Evolutionary conservation across 1,140 invertebrate genomes (phyloP).

Genomic region (Melanaphis sacchari): DNA sequence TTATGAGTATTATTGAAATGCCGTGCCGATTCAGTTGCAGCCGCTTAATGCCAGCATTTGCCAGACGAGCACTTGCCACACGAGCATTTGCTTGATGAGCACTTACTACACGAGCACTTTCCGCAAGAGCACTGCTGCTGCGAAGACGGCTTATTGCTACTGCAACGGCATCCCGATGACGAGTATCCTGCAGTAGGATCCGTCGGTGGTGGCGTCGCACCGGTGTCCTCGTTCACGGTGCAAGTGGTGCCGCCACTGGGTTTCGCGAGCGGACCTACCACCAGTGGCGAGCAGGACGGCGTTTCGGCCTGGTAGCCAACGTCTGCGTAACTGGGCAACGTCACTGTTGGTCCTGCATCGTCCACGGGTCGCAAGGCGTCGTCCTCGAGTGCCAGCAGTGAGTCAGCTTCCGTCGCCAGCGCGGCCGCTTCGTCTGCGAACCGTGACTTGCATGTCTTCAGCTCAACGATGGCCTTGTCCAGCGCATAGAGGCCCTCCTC

Average conservation of each 20-base stretch:
- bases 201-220: too few species aligned
- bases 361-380: neutral
- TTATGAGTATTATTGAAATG: too few species aligned
- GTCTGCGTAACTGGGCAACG: neutral
- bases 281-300: neutral
- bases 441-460: conserved; percentile 12
- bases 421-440: neutral
- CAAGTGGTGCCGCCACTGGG: neutral
- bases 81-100: neutral
- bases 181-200: too few species aligned
- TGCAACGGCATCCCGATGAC: neutral
- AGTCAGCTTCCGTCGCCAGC: neutral
- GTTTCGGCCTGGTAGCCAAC: neutral
- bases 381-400: neutral
- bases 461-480: neutral
- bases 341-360: neutral
- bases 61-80: neutral
- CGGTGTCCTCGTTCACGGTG: neutral
- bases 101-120: neutral
- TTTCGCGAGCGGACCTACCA: neutral
- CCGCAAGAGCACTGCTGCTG: neutral
- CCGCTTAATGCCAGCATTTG: too few species aligned
- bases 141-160: neutral
- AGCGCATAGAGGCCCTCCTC: conserved; percentile 3
- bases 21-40: too few species aligned